Evolutionary conservation across 2,888 invertebrate genomes (phyloP).

Genomic region (Xylota sylvarum): DNA sequence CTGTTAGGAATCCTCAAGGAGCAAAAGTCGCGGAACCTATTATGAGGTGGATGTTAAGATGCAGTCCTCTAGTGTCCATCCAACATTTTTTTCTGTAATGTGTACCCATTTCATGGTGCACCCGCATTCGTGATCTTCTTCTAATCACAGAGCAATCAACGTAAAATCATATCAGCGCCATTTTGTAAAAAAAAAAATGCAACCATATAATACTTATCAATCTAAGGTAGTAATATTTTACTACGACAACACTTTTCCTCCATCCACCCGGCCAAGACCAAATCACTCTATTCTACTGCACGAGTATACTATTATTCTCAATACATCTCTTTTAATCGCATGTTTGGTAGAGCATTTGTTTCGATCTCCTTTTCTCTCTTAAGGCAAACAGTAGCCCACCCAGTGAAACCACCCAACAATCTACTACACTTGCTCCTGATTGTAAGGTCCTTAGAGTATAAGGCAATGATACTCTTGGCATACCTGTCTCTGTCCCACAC

Average conservation of each 20-base stretch:
- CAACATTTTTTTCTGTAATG: no score
- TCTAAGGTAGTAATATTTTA: no score
- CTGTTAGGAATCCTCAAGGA: no score
- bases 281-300: slow-evolving; percentile 9
- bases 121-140: no score
- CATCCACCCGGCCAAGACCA: background rate
- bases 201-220: no score
- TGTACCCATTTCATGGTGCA: no score
- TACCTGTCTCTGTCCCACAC: slow-evolving; percentile 24
- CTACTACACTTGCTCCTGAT: slow-evolving; percentile 63
- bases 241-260: background rate
- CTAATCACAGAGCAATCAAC: no score
- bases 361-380: slow-evolving; percentile 40
- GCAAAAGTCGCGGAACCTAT: no score
- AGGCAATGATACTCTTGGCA: slow-evolving; percentile 54
- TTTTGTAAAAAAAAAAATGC: no score
- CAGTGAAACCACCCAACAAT: slow-evolving; percentile 58
- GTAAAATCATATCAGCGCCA: no score
- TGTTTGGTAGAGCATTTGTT: slow-evolving; percentile 8
- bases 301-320: background rate
- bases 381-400: slow-evolving; percentile 45
- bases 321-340: slow-evolving; percentile 48
- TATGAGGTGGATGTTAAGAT: no score
- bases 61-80: no score
- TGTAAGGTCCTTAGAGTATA: slow-evolving; percentile 66